Percentiles rank a stretch among this genome's conserved stretches.
Evolutionary conservation across 2,113 vertebrate species (phyloP).

Genomic region (Calidris pygmaea): DNA sequence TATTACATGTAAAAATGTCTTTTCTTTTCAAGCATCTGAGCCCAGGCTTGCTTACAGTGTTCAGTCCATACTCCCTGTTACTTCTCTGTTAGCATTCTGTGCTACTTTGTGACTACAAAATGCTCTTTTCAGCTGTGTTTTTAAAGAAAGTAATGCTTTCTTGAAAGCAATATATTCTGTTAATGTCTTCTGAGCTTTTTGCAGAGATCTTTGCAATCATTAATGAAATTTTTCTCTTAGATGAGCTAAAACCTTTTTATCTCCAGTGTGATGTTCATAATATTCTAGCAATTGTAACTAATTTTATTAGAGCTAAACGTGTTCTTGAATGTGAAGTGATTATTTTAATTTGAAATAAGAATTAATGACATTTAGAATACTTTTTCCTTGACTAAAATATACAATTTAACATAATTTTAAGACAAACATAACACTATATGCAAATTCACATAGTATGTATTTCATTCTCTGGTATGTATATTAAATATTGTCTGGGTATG

Average conservation of each 20-base stretch:
- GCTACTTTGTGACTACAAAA: not conserved
- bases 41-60: not conserved
- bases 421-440: not conserved
- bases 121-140: not conserved
- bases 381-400: not conserved
- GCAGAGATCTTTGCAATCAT: not conserved
- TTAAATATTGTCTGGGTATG: not conserved
- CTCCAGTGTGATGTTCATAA: not conserved
- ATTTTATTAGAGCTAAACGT: not conserved
- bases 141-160: not conserved
- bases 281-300: not conserved
- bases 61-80: not conserved
- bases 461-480: not conserved
- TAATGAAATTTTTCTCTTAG: constrained; percentile 7
- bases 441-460: not conserved
- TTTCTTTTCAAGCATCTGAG: not conserved
- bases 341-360: not conserved
- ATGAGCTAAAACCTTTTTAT: not conserved
- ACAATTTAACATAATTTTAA: not conserved
- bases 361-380: not conserved
- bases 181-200: not conserved
- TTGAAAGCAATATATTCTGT: not conserved
- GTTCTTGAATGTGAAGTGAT: not conserved
- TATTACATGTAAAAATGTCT: not conserved
- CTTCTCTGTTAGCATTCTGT: not conserved